Evolutionary conservation across 1,140 invertebrate genomes (phyloP), one percentile per base, ranked within the genome.

Genomic region (Bacillus rossius): DNA sequence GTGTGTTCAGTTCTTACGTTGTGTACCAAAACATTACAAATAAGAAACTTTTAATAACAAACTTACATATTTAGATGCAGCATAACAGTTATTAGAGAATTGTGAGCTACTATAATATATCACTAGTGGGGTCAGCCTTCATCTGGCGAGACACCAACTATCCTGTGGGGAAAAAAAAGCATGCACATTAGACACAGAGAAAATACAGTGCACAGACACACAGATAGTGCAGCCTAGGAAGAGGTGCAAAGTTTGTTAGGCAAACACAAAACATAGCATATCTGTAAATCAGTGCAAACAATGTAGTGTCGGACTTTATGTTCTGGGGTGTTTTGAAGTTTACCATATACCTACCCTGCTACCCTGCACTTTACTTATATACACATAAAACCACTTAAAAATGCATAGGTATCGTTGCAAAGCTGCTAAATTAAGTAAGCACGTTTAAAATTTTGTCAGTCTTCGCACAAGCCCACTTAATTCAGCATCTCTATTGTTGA

Each of bases 311-410:
- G 8, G 41, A 16, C 55, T 61, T 5, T 55, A 61, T 59, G 29
- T 61, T 52, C 48, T 49, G 29, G 41, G 55, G 23, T 63, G 61
- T 57, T 63, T 63, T 40, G 51, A 63, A 57, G 58, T 49, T 16
- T 63, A 61, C 25, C 61, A 61, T 49, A 52, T 53, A 13, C 13
- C n/a, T n/a, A n/a, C n/a, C n/a, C n/a, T n/a, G n/a, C n/a, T n/a
- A n/a, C n/a, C n/a, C n/a, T n/a, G n/a, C n/a, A n/a, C n/a, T n/a
- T n/a, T n/a, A n/a, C n/a, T n/a, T n/a, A n/a, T n/a, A n/a, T n/a
- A n/a, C n/a, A n/a, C n/a, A n/a, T n/a, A n/a, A n/a, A n/a, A n/a
- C n/a, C n/a, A n/a, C n/a, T n/a, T n/a, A n/a, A n/a, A n/a, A n/a
- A n/a, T n/a, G n/a, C n/a, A n/a, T n/a, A n/a, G n/a, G n/a, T n/a